phyloP scores from a whole-genome alignment of 1,140 invertebrate genomes.

The Rhyacophila brunnea region DNA sequence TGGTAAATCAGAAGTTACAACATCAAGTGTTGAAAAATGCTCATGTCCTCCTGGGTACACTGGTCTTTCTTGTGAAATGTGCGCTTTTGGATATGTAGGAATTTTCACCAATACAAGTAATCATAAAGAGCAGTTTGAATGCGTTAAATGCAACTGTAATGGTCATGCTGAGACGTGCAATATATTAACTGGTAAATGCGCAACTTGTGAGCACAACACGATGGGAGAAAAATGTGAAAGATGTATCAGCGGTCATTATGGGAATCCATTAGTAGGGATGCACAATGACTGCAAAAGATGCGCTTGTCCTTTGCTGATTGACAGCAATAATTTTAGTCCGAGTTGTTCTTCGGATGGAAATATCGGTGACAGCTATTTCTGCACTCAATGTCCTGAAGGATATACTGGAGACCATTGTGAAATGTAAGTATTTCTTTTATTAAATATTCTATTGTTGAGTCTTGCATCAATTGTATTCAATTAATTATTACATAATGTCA shows the following conservation, averaged over 20 bases:
- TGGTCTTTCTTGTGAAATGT: constrained; percentile 83
- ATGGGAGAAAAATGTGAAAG: constrained; percentile 75
- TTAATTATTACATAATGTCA: no score
- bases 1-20: constrained; percentile 36
- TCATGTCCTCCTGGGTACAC: constrained; percentile 64
- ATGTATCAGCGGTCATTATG: constrained; percentile 89
- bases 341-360: constrained; percentile 70
- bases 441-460: no score
- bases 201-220: constrained; percentile 67
- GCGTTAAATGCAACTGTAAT: constrained; percentile 87
- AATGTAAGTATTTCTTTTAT: constrained; percentile 58
- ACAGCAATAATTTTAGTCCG: constrained; percentile 86
- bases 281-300: constrained; percentile 80
- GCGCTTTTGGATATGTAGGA: constrained; percentile 81
- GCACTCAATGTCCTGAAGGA: constrained; percentile 85
- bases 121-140: constrained; percentile 60
- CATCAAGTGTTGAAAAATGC: constrained; percentile 59
- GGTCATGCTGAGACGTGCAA: constrained; percentile 84
- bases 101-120: constrained; percentile 60
- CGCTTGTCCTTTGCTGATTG: constrained; percentile 76
- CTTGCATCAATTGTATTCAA: no score
- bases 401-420: constrained; percentile 93
- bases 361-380: constrained; percentile 69
- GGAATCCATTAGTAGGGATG: constrained; percentile 76
- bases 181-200: constrained; percentile 73